phyloP scores from a whole-genome alignment of 2,113 vertebrate genomes.

The Dromaius novaehollandiae region DNA sequence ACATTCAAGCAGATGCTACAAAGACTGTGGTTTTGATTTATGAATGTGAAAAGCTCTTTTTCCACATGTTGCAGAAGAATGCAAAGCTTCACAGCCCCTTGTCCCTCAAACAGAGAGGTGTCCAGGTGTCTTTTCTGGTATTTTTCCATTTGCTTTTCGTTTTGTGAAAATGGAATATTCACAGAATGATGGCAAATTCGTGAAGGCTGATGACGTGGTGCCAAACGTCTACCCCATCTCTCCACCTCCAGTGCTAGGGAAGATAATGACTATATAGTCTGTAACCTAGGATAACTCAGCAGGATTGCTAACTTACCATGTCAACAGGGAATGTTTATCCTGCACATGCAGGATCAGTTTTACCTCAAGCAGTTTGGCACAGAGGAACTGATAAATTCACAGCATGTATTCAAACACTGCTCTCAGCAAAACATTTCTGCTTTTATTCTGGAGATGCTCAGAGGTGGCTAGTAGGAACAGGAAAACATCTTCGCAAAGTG shows the following conservation, averaged over 20 bases:
- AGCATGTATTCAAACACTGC: not conserved
- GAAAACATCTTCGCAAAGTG: not conserved
- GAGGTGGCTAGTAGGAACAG: not conserved
- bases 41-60: not conserved
- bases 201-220: not conserved
- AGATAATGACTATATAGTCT: not conserved
- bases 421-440: conserved; percentile 33
- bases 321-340: not conserved
- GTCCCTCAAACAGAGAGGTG: not conserved
- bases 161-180: not conserved
- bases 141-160: not conserved
- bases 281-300: not conserved
- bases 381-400: conserved; percentile 40
- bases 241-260: not conserved
- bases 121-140: not conserved
- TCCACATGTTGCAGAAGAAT: not conserved
- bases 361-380: not conserved
- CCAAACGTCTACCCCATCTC: not conserved
- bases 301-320: not conserved
- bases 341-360: not conserved
- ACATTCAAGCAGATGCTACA: not conserved
- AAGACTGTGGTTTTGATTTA: not conserved
- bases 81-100: not conserved
- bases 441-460: not conserved
- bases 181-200: not conserved